Evolutionary conservation across 2,888 invertebrate species (phyloP).

Genomic region (Agrilus mali): DNA sequence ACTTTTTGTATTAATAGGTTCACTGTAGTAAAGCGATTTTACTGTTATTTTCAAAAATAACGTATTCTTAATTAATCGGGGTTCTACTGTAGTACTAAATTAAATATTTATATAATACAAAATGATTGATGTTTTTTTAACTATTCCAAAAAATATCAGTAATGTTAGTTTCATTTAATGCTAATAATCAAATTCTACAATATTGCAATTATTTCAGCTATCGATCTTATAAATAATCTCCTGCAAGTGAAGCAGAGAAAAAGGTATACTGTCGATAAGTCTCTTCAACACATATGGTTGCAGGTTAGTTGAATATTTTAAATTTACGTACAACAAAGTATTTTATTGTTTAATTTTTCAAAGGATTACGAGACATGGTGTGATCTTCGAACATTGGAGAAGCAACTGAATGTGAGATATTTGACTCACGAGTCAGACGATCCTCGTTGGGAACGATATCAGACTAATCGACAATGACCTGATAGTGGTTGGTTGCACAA

Average conservation of each 20-base stretch:
- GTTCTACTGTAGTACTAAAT: too few species aligned
- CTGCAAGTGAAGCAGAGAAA: conserved; percentile 95
- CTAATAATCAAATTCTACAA: too few species aligned
- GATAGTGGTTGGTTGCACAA: conserved; percentile 38
- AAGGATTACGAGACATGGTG: conserved; percentile 88
- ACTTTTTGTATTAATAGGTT: too few species aligned
- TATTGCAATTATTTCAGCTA: conserved; percentile 52
- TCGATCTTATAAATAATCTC: conserved; percentile 94
- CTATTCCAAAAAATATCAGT: not conserved
- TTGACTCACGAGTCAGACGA: conserved; percentile 90
- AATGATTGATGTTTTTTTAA: not conserved
- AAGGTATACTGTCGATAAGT: conserved; percentile 92
- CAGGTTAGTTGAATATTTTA: conserved; percentile 48
- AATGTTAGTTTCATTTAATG: not conserved
- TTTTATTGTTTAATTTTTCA: conserved; percentile 9
- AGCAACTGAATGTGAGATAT: conserved; percentile 59
- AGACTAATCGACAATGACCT: conserved; percentile 30
- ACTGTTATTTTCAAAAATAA: too few species aligned
- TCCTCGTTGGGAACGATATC: conserved; percentile 64
- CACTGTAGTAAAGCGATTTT: too few species aligned
- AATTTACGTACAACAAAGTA: not conserved
- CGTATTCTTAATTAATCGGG: too few species aligned
- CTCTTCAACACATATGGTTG: conserved; percentile 88
- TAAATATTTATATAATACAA: too few species aligned
- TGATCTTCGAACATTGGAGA: conserved; percentile 82